These are phyloP conservation scores for Micrasema minimum DNA, from an alignment of 1,140 invertebrate species.

Conservation along the genomic window DNA sequence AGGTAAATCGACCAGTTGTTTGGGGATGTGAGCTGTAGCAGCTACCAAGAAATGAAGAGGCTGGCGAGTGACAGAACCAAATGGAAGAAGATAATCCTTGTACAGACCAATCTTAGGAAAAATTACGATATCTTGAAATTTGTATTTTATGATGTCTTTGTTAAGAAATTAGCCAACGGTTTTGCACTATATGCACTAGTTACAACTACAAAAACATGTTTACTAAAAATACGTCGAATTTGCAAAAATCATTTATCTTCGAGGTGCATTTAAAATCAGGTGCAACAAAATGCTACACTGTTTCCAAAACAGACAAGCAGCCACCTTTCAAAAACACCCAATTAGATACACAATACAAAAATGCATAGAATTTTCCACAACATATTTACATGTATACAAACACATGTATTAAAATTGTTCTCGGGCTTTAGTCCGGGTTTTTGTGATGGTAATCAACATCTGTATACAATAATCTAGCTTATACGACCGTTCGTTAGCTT, in stretches of 20 bases:
- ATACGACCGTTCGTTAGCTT: constrained; percentile 17
- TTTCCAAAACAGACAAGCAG: constrained; percentile 9
- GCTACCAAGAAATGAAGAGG: too few relatives aligned
- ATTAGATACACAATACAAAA: constrained; percentile 2
- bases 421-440: background rate
- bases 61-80: too few relatives aligned
- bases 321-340: constrained; percentile 8
- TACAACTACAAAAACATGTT: too few relatives aligned
- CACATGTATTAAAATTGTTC: constrained; percentile 16
- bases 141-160: too few relatives aligned
- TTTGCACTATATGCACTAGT: too few relatives aligned
- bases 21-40: too few relatives aligned
- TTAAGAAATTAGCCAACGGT: too few relatives aligned
- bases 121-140: too few relatives aligned
- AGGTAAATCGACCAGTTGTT: too few relatives aligned
- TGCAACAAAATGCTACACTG: background rate
- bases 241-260: constrained; percentile 6
- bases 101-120: too few relatives aligned
- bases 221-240: constrained; percentile 1
- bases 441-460: constrained; percentile 12
- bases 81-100: too few relatives aligned
- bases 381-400: constrained; percentile 18
- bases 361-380: background rate
- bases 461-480: constrained; percentile 3
- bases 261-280: constrained; percentile 15